phyloP scores from a whole-genome alignment of 2,797 vertebrate species.

The Karalla daura region DNA sequence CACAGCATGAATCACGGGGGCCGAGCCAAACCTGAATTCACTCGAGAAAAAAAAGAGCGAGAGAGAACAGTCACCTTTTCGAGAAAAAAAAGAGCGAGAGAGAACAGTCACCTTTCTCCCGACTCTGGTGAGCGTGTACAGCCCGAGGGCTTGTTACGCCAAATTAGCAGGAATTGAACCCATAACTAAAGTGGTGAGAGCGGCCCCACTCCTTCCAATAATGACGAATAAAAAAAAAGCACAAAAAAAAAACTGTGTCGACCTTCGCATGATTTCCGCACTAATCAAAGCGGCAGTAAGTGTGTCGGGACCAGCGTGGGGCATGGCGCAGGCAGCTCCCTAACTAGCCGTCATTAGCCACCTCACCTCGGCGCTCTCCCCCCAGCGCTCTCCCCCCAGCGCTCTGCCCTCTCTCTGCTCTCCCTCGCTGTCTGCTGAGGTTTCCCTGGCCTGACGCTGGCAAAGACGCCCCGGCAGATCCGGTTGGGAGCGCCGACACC shows the following conservation, averaged over 20 bases:
- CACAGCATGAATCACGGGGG: too few species aligned
- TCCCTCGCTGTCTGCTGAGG: conserved; percentile 35
- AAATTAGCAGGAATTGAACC: conserved; percentile 39
- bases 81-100: too few species aligned
- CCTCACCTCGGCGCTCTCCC: conserved; percentile 7
- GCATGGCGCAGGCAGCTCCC: not conserved
- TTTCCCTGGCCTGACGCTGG: conserved; percentile 14
- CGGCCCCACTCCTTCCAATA: not conserved
- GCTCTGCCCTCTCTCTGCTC: conserved; percentile 41
- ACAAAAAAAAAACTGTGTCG: conserved; percentile 2
- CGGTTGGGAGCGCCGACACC: conserved; percentile 14
- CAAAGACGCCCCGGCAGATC: conserved; percentile 34
- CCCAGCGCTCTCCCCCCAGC: not conserved
- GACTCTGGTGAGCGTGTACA: not conserved
- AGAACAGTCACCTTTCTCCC: too few species aligned
- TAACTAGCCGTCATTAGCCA: conserved; percentile 22
- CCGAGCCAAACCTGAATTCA: too few species aligned
- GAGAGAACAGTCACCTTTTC: too few species aligned
- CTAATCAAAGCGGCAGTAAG: conserved; percentile 37
- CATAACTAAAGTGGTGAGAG: not conserved
- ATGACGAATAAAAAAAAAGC: not conserved
- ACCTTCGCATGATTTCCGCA: not conserved
- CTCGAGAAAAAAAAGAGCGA: too few species aligned
- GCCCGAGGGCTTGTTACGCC: not conserved
- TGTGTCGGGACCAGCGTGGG: not conserved